Base-by-base conservation (phyloP, 2,888 invertebrate genomes). In the Schizotus pectinicornis region DNA sequence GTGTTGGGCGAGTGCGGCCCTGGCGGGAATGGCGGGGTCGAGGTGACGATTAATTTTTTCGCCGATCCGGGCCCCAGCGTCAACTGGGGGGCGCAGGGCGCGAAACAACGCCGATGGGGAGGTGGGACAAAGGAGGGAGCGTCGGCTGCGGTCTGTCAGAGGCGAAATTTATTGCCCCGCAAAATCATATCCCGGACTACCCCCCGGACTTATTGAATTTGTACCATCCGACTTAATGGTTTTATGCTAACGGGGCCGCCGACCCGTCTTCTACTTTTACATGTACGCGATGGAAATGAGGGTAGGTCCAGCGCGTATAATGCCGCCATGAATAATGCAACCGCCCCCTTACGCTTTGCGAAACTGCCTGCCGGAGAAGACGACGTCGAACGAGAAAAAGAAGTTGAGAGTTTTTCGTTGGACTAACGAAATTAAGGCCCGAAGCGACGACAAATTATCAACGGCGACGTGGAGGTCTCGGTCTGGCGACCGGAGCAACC, bases 111-210 rank as follows among this genome's bases (percentile, higher is more conserved):
- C 45, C 14, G 34, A 22, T 36, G 38, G 31, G 8, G 37, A 38
- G 13, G 31, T 34, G 22, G 11, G 35, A 22, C 22, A 22, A 46
- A 41, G 47, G 46, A 41, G 54, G 7, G 8, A 33, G 53, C 45
- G 43, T 56, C 43, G 56, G 56, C 32, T 62, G 66, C 59, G 66
- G 66, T 66, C 56, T 66, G 66, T 66, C 62, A 66, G 55, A 49
- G 39, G 42, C 49, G 38, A 62, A 61, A 66, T 66, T 66, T 66
- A 66, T 66, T 57, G 64, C 61, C 47, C 60, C 46, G 52, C 58
- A 50, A 57, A 51, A 56, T 56, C 50, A 56, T 56, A 54, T 53
- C 12, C 53, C 45, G 53, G 38, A 31, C 53, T 37, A 48, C 22
- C 48, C 50, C 55, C 55, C 51, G 45, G 50, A 56, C 51, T 56